Percentiles rank a stretch among this genome's conserved stretches.
phyloP scores from a whole-genome alignment of 2,797 vertebrate genomes.

The Anguilla marmorata region DNA sequence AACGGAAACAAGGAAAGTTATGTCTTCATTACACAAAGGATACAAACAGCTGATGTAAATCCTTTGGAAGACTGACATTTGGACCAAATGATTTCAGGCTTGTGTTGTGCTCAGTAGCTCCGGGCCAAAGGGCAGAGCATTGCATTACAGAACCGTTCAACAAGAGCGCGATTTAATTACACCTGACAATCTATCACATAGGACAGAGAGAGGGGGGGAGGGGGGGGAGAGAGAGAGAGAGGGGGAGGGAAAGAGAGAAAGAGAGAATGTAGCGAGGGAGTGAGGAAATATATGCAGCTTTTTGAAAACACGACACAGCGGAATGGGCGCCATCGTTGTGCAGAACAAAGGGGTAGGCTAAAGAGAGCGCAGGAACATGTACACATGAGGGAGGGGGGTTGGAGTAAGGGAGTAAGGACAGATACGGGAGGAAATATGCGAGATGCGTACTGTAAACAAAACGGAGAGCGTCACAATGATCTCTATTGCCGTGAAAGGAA shows the following conservation, averaged over 20 bases:
- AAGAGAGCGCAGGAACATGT: conserved; percentile 29
- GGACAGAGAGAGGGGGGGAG: too few relatives aligned
- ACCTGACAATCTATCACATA: conserved; percentile 14
- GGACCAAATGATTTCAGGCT: background rate
- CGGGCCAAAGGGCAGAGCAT: background rate
- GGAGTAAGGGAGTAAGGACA: background rate
- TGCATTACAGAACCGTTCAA: background rate
- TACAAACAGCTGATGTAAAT: background rate
- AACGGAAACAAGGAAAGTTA: background rate
- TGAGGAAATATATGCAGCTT: conserved; percentile 4
- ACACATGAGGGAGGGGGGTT: conserved; percentile 8
- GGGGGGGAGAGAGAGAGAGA: background rate
- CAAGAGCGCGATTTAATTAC: conserved; percentile 5
- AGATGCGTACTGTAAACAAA: background rate
- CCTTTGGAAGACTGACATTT: background rate
- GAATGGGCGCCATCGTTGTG: conserved; percentile 18
- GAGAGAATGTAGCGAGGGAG: background rate
- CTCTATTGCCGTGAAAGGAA: background rate
- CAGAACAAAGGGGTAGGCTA: background rate
- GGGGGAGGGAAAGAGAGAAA: background rate
- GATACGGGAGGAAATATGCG: background rate
- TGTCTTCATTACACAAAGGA: background rate
- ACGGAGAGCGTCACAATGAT: background rate
- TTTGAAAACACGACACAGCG: conserved; percentile 34
- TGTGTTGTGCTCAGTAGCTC: background rate